Conservation (phyloP, 2,113 vertebrate species). For the Cygnus atratus region DNA sequence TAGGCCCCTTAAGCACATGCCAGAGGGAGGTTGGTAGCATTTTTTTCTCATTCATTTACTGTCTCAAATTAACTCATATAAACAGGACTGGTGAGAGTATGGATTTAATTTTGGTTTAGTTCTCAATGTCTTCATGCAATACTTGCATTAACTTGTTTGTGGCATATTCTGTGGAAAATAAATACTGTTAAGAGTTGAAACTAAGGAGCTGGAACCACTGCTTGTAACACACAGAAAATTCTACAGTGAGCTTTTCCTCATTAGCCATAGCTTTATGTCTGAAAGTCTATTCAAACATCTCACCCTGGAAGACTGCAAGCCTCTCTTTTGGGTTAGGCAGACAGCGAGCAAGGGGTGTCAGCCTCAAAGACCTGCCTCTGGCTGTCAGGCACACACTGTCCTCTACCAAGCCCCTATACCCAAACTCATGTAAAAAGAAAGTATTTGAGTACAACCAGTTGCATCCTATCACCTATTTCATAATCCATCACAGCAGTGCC, state of each 20-base stretch:
- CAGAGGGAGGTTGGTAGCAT: neutral
- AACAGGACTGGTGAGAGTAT: neutral
- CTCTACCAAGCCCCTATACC: neutral
- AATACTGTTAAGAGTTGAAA: neutral
- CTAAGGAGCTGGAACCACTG: neutral
- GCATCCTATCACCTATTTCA: neutral
- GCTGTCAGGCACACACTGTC: accelerated
- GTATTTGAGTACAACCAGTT: neutral
- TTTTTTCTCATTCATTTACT: neutral
- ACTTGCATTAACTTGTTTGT: neutral
- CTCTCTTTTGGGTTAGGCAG: neutral
- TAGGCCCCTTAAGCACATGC: neutral
- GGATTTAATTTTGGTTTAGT: neutral
- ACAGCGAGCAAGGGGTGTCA: neutral
- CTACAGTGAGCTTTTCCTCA: neutral
- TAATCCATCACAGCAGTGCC: neutral
- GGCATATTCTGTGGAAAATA: neutral
- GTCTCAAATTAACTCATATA: neutral
- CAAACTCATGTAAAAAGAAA: neutral
- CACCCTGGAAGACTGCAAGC: neutral
- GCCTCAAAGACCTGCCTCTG: neutral
- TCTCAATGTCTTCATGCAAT: neutral
- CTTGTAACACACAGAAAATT: neutral
- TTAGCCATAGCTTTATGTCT: neutral
- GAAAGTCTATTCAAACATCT: neutral